Conservation (phyloP, 2,888 invertebrate genomes). For the Rhodophaea formosa region DNA sequence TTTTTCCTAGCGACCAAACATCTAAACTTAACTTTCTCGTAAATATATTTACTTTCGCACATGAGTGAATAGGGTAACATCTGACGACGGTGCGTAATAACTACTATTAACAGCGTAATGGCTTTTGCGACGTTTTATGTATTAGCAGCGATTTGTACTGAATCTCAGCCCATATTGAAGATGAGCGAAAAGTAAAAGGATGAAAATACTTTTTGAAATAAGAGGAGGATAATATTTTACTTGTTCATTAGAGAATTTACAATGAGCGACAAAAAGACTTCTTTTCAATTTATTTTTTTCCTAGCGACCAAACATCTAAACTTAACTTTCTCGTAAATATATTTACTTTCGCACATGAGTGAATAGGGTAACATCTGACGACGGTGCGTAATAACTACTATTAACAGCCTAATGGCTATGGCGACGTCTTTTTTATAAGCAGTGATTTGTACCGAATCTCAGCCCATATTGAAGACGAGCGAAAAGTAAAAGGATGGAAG, state of each 20-base stretch:
- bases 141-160: slow-evolving; percentile 7
- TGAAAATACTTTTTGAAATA: no score
- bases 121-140: slow-evolving; percentile 18
- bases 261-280: no score
- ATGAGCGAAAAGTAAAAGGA: no score
- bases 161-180: no score
- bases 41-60: slow-evolving; percentile 33
- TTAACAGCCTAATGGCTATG: slow-evolving; percentile 21
- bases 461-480: no score
- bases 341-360: slow-evolving; percentile 31
- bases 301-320: no score
- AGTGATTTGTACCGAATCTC: not conserved
- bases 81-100: slow-evolving; percentile 19
- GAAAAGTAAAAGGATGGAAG: no score
- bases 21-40: no score
- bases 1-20: no score
- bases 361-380: slow-evolving; percentile 21
- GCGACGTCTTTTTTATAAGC: slow-evolving; percentile 16
- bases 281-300: no score
- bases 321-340: slow-evolving; percentile 39
- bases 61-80: slow-evolving; percentile 23
- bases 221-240: no score
- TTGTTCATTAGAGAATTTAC: no score
- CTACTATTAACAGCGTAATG: slow-evolving; percentile 20
- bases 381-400: slow-evolving; percentile 19